Evolutionary conservation across 2,113 vertebrate genomes (phyloP).

Genomic region (Heterocephalus glaber): DNA sequence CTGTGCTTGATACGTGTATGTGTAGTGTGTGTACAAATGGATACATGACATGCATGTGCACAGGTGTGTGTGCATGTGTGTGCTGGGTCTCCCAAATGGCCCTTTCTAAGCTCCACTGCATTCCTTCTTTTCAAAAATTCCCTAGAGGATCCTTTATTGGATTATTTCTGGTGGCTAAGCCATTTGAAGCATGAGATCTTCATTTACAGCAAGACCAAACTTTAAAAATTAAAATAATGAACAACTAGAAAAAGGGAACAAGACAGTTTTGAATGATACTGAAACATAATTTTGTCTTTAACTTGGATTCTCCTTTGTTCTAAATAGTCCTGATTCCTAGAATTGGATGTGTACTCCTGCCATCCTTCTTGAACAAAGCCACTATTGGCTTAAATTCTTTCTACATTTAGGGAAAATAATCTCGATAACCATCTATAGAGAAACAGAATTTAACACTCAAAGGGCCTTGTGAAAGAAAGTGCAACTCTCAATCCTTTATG

Average conservation of each 20-base stretch:
- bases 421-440: conserved; percentile 46
- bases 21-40: neutral
- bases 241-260: neutral
- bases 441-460: conserved; percentile 19
- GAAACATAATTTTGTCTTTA: neutral
- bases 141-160: neutral
- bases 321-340: neutral
- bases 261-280: neutral
- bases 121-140: conserved; percentile 8
- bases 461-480: neutral
- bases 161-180: neutral
- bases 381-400: conserved; percentile 21
- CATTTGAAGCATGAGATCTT: neutral
- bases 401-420: conserved; percentile 44
- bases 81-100: too few relatives aligned
- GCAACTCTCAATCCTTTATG: conserved; percentile 7
- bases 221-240: neutral
- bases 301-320: neutral
- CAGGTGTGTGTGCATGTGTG: neutral
- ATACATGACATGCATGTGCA: too few relatives aligned
- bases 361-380: neutral
- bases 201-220: neutral
- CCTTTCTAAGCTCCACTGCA: neutral
- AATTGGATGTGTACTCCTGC: neutral
- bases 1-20: neutral